Percentiles rank a stretch among this genome's conserved stretches.
These are phyloP conservation scores for Bubo bubo DNA, from an alignment of 2,113 vertebrate species.

Conservation along the genomic window DNA sequence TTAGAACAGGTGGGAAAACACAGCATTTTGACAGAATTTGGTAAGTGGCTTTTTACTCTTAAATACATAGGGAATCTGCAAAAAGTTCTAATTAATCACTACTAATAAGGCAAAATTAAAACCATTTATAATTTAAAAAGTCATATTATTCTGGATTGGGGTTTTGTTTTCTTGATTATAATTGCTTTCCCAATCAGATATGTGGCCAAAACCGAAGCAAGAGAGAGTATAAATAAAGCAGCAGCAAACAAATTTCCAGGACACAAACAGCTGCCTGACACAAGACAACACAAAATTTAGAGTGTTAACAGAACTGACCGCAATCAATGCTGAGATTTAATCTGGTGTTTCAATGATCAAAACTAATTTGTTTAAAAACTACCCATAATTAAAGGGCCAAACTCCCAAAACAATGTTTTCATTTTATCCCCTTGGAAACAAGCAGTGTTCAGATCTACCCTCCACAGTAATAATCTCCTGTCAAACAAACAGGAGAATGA, in stretches of 20 bases:
- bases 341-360: neutral
- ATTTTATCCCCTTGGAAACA: conserved; percentile 3
- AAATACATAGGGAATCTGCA: neutral
- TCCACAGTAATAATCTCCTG: neutral
- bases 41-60: neutral
- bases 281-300: neutral
- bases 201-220: neutral
- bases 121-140: neutral
- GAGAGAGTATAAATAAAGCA: neutral
- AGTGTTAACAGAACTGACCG: neutral
- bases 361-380: conserved; percentile 26
- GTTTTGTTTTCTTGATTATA: neutral
- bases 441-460: neutral
- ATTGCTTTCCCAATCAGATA: neutral
- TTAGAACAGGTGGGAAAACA: neutral
- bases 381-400: conserved; percentile 8
- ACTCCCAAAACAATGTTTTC: neutral
- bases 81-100: neutral
- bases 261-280: neutral
- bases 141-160: neutral
- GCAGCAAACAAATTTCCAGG: neutral
- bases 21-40: neutral
- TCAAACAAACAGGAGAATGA: neutral
- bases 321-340: neutral
- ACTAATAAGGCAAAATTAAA: neutral